A percentile compares a stretch with the other conserved stretches of the same genome.
phyloP scores from a whole-genome alignment of 2,113 vertebrate genomes.

The Myiagra hebetior region DNA sequence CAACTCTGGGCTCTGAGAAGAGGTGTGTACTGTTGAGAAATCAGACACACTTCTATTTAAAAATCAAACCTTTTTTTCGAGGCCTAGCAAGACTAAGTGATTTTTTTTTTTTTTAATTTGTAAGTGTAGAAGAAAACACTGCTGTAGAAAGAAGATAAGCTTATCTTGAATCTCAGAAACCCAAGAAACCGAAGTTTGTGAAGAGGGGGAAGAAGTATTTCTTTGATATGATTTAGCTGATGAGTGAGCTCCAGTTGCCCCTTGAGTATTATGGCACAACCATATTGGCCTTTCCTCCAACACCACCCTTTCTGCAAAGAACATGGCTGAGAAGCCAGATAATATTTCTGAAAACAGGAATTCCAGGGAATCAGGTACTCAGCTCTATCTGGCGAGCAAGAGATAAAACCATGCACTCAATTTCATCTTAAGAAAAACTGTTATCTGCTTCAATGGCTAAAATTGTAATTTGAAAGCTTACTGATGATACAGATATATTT shows the following conservation, averaged over 20 bases:
- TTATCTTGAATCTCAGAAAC: background rate
- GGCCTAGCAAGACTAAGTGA: background rate
- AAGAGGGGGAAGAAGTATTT: background rate
- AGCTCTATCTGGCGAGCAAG: background rate
- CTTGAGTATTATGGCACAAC: background rate
- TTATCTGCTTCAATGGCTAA: background rate
- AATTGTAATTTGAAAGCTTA: background rate
- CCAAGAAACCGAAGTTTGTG: too few relatives aligned
- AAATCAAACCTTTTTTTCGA: background rate
- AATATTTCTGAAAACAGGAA: background rate
- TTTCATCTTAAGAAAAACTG: background rate
- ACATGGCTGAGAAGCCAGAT: background rate
- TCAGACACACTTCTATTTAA: background rate
- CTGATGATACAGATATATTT: background rate
- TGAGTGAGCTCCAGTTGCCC: background rate
- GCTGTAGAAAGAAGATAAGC: background rate
- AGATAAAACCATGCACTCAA: background rate
- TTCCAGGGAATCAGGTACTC: background rate
- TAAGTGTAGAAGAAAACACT: background rate
- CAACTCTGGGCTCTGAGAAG: background rate
- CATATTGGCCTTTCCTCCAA: background rate
- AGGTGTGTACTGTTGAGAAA: background rate
- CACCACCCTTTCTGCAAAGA: background rate
- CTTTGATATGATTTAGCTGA: background rate
- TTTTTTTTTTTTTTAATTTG: background rate